Percentiles rank a stretch among this genome's conserved stretches.
Evolutionary conservation across 2,113 vertebrate genomes (phyloP).

Genomic region (Conger conger): DNA sequence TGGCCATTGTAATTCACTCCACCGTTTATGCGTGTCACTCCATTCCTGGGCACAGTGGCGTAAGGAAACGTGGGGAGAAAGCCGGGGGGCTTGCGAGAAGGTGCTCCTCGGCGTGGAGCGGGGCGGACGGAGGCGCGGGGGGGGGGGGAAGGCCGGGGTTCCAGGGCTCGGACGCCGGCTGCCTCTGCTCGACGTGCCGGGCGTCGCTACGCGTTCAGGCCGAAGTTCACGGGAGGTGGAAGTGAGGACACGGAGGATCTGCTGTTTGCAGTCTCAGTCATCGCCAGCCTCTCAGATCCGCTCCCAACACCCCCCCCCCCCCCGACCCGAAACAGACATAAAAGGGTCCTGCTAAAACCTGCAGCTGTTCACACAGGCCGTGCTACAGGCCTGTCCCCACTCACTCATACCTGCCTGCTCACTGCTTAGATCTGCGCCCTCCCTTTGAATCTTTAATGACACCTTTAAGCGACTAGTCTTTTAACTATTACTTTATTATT

Average conservation of each 20-base stretch:
- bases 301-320: not conserved
- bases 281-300: constrained; percentile 18
- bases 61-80: no score
- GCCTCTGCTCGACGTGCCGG: not conserved
- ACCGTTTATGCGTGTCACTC: constrained; percentile 51
- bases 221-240: not conserved
- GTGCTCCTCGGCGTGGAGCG: no score
- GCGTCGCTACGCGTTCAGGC: not conserved
- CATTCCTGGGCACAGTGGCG: not conserved
- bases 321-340: not conserved
- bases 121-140: no score
- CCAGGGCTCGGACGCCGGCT: no score
- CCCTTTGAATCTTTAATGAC: not conserved
- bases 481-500: not conserved
- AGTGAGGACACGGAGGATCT: constrained; percentile 39
- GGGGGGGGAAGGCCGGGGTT: no score
- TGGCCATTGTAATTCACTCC: constrained; percentile 51
- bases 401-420: constrained; percentile 22
- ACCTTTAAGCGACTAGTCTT: not conserved
- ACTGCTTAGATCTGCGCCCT: not conserved
- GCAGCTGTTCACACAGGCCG: constrained; percentile 55
- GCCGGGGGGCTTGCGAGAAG: no score
- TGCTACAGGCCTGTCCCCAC: constrained; percentile 25
- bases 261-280: constrained; percentile 38
- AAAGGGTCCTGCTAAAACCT: constrained; percentile 42